These are phyloP conservation scores for Pegea sp. DNA, from an alignment of 23 tunicate genomes.

Conservation along the genomic window DNA sequence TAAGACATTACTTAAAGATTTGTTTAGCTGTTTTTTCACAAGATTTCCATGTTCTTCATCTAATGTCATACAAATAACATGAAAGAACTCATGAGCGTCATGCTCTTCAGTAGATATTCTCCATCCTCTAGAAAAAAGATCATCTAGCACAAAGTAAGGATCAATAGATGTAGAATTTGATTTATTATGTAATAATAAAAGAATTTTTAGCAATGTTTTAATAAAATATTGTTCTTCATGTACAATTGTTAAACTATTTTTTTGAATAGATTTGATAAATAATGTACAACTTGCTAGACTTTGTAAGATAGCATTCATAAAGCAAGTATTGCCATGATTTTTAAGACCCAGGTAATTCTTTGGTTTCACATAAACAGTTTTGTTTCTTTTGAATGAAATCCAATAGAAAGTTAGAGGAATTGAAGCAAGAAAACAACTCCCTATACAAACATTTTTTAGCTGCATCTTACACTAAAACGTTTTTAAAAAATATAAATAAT, in stretches of 20 bases:
- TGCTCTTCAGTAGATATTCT: constrained; percentile 55
- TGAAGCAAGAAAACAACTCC: no score
- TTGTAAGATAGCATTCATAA: constrained; percentile 61
- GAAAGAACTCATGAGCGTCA: constrained; percentile 87
- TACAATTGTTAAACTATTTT: neutral
- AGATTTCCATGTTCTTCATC: constrained; percentile 27
- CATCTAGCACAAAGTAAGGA: constrained; percentile 26
- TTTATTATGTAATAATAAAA: neutral
- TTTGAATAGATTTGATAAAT: neutral
- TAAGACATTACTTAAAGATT: neutral
- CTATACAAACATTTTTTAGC: no score
- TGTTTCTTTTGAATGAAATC: no score
- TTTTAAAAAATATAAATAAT: no score
- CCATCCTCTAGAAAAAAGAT: constrained; percentile 42
- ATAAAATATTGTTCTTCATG: no score
- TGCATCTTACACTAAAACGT: no score
- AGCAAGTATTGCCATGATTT: constrained; percentile 76
- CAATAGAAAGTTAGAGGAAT: no score
- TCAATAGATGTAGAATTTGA: constrained; percentile 2
- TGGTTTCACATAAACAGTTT: no score
- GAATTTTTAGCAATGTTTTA: constrained; percentile 2
- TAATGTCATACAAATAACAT: constrained; percentile 32
- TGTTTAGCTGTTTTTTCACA: neutral
- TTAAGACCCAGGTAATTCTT: constrained; percentile 45
- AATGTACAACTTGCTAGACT: constrained; percentile 11